Base-by-base conservation (phyloP, 2,888 invertebrate species). In the Rotaria magnacalcarata region DNA sequence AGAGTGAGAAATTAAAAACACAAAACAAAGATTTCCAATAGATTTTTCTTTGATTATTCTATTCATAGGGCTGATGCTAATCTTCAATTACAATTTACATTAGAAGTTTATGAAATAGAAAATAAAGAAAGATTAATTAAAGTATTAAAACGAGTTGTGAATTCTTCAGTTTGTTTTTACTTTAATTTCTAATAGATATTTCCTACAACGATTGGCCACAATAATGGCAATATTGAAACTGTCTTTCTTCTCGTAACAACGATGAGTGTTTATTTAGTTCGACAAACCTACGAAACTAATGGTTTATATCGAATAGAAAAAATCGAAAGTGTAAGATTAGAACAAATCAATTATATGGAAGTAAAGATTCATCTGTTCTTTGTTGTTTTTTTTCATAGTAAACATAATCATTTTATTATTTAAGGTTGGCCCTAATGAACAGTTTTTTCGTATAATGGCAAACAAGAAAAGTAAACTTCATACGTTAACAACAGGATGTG, bases 281-380 rank as follows among this genome's bases (percentile, higher is more conserved):
- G 54, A 50, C 47, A 85, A 43, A n/a, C 19, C 14, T 56, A 84
- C 27, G 85, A 85, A 84, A 24, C 58, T 7, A 75, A 85, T 84
- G 54, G 75, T 43, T 74, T 84, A 16, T 41, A 80, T 75, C 74
- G 80, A 52, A 47, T 80, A 19, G 60, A 84, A 43, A 86, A 86
- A 74, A 11, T 80, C 21, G 43, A 50, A 50, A 85, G 85, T 60
- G 41, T 86, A n/a, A 74, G 24, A 34, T 56, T 85, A 11, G 86
- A 85, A 52, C 85, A 85, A 75, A 86, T 86, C n/a, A 84, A 86
- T 75, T 86, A 85, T 21, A 86, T 86, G 24, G 86, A 86, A 85
- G 86, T 85, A 47, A 19, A 47, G 2, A 34, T 34, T n/a, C 11
- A 52, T 16, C 50, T 67, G 27, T 34, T 67, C 1, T 11, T 67